These are phyloP conservation scores for Gambelia wislizenii DNA, from an alignment of 2,797 vertebrate species.

Conservation along the genomic window DNA sequence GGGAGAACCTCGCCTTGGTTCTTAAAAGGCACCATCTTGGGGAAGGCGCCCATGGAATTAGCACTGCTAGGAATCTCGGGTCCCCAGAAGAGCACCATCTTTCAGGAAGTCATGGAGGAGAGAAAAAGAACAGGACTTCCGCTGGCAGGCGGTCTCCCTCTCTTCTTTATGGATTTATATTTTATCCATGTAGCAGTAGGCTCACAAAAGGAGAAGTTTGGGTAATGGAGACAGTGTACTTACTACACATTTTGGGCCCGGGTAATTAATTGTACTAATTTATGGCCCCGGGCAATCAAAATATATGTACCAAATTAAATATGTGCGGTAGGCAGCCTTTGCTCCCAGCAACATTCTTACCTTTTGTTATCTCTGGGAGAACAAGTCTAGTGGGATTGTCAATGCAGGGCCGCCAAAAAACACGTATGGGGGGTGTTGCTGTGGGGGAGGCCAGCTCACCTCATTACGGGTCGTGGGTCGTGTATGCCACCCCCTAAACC, in stretches of 20 bases:
- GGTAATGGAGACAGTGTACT: constrained; percentile 59
- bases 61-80: background rate
- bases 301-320: constrained; percentile 75
- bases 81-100: background rate
- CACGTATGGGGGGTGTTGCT: background rate
- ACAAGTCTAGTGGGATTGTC: background rate
- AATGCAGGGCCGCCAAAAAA: constrained; percentile 46
- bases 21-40: background rate
- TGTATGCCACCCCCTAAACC: background rate
- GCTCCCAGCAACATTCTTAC: constrained; percentile 36
- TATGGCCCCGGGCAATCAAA: constrained; percentile 77
- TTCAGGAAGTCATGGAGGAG: background rate
- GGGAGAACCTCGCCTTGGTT: background rate
- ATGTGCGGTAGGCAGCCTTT: constrained; percentile 71
- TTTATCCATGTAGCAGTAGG: constrained; percentile 13
- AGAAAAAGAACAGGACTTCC: background rate
- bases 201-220: constrained; percentile 65
- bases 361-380: constrained; percentile 29
- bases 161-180: background rate
- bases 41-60: background rate
- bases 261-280: constrained; percentile 84
- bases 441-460: background rate
- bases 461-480: background rate
- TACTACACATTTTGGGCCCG: constrained; percentile 72
- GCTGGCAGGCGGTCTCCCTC: constrained; percentile 14